Evolutionary conservation across 2,888 invertebrate species (phyloP).

Genomic region (Adelphocoris suturalis): DNA sequence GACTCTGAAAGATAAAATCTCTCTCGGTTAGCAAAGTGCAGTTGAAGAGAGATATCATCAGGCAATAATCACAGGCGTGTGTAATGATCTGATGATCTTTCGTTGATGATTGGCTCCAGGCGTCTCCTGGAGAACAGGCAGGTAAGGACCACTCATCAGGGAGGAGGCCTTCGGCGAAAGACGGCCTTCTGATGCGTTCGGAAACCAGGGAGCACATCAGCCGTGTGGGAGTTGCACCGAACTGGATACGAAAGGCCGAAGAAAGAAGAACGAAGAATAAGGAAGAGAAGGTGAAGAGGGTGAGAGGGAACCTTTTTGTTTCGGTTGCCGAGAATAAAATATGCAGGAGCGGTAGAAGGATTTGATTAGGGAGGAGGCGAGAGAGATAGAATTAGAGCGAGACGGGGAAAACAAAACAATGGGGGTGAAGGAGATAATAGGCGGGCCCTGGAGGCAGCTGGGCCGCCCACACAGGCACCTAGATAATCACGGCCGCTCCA

Average conservation of each 20-base stretch:
- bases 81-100: background rate
- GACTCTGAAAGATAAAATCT: background rate
- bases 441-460: constrained; percentile 6
- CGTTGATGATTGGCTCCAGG: background rate
- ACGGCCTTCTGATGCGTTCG: background rate
- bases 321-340: constrained; percentile 58
- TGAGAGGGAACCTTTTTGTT: constrained; percentile 34
- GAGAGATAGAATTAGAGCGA: constrained; percentile 54
- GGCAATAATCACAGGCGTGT: background rate
- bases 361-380: constrained; percentile 54
- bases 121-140: background rate
- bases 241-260: background rate
- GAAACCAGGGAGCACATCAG: background rate
- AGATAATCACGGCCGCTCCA: constrained; percentile 34
- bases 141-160: background rate
- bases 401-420: constrained; percentile 39
- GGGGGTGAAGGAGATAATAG: constrained; percentile 43
- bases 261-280: background rate
- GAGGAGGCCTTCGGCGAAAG: constrained; percentile 18
- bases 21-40: background rate
- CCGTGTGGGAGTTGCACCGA: constrained; percentile 1
- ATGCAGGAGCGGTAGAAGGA: constrained; percentile 64
- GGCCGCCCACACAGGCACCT: constrained; percentile 60
- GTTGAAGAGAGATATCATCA: background rate
- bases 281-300: background rate